Evolutionary conservation across 2,888 invertebrate genomes (phyloP), one percentile per base, ranked within the genome.

Genomic region (Ectemnius continuus): DNA sequence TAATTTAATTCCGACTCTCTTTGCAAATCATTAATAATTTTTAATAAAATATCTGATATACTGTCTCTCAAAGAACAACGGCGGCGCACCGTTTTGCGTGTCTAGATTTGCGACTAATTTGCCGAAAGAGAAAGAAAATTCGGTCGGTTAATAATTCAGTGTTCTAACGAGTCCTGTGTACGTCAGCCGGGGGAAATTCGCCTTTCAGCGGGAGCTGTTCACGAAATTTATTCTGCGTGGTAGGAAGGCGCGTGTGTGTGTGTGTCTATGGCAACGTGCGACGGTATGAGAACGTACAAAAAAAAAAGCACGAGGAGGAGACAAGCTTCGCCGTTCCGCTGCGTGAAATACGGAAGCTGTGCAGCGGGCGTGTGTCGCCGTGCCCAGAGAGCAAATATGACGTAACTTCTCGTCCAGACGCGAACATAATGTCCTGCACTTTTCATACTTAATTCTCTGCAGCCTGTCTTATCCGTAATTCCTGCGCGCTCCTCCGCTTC

Each of bases 221-320:
- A 47, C 59, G 36, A 66, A 70, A 75, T 76, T 75, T 76, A 75
- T 75, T 70, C 70, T 57, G 52, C 65, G 23, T 67, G 52, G 18
- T 47, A 68, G 60, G 68, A 73, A 68, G 26, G 57, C 57, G 16
- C 72, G 26, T 26, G 52, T 20, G 65, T 56, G 56, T 59, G 61
- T 28, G 58, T 45, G 72, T 36, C 36, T 36, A 8, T 36, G 36
- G 36, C 11, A 36, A 36, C 8, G 36, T 36, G 11, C 8, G 8
- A 4, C 8, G 8, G 11, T 11, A 36, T 11, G 36, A 36, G 66
- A 26, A 65, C 62, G 72, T 20, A 2, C 3, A 2, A 2, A 65
- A 76, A 76, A 78, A 72, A 47, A 64, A 52, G n/a, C n/a, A n/a
- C n/a, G n/a, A n/a, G n/a, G n/a, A n/a, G n/a, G 26, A 61, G 26